phyloP scores from a whole-genome alignment of 2,888 invertebrate species.

The Papilio protenor region DNA sequence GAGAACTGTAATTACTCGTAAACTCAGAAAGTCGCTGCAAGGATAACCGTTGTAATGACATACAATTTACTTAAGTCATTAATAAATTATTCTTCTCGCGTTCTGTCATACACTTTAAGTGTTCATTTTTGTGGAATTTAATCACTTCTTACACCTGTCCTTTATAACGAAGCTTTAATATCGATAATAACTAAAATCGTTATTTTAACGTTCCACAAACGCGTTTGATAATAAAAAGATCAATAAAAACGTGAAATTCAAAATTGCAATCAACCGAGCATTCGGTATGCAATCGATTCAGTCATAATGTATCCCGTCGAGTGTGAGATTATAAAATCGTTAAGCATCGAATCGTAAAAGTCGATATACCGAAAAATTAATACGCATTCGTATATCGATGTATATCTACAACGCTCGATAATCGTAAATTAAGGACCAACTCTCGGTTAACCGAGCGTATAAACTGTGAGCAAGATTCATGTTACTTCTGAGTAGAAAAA shows the following conservation, averaged over 20 bases:
- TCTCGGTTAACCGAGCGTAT: conserved; percentile 78
- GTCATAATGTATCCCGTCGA: conserved; percentile 57
- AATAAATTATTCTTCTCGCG: conserved; percentile 55
- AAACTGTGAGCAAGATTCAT: conserved; percentile 80
- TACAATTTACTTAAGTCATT: conserved; percentile 68
- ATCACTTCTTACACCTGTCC: conserved; percentile 70
- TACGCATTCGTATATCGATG: conserved; percentile 62
- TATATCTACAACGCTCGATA: conserved; percentile 75
- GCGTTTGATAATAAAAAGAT: conserved; percentile 55
- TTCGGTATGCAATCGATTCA: conserved; percentile 54
- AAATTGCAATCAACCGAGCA: conserved; percentile 57
- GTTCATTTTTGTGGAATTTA: conserved; percentile 69
- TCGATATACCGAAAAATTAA: conserved; percentile 66
- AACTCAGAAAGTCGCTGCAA: conserved; percentile 61
- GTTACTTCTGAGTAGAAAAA: conserved; percentile 75
- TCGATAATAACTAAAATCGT: conserved; percentile 68
- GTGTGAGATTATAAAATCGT: conserved; percentile 64
- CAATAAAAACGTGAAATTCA: conserved; percentile 56
- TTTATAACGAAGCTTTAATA: conserved; percentile 61
- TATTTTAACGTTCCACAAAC: conserved; percentile 53
- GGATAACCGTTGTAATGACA: conserved; percentile 62
- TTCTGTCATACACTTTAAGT: conserved; percentile 47
- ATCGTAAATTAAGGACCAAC: conserved; percentile 78
- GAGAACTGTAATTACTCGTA: conserved; percentile 60
- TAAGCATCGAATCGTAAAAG: conserved; percentile 66